Evolutionary conservation across 2,797 vertebrate genomes (phyloP).

Genomic region (Silurus lanzhouensis): DNA sequence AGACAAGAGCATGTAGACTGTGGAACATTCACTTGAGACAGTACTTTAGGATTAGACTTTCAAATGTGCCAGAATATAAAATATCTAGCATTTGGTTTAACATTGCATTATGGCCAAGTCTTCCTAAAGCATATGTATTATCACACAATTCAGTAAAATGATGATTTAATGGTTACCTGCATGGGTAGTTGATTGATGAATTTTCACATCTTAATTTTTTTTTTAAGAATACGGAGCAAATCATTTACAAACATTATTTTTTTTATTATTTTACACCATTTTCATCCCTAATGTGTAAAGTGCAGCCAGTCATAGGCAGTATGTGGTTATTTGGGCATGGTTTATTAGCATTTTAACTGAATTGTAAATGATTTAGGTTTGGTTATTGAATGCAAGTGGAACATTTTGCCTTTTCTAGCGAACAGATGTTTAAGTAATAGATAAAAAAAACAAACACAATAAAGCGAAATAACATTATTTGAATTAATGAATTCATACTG

Average conservation of each 20-base stretch:
- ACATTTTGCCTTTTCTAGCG: background rate
- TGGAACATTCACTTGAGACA: conserved; percentile 12
- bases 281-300: background rate
- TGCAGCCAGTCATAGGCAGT: conserved; percentile 12
- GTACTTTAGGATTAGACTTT: conserved; percentile 32
- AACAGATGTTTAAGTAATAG: background rate
- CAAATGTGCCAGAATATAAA: conserved; percentile 42
- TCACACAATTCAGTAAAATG: background rate
- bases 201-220: background rate
- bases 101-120: conserved; percentile 45
- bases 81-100: conserved; percentile 63
- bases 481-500: background rate
- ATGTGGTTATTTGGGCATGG: background rate
- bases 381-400: background rate
- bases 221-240: background rate
- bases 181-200: background rate
- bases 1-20: conserved; percentile 14
- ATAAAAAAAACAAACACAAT: background rate
- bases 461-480: no score
- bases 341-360: background rate
- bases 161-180: background rate
- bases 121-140: background rate
- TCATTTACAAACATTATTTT: background rate
- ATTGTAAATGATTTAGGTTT: conserved; percentile 1
- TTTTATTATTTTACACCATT: background rate